Evolutionary conservation across 2,113 vertebrate species (phyloP), one percentile per base, ranked within the genome.

Genomic region (Struthio camelus): DNA sequence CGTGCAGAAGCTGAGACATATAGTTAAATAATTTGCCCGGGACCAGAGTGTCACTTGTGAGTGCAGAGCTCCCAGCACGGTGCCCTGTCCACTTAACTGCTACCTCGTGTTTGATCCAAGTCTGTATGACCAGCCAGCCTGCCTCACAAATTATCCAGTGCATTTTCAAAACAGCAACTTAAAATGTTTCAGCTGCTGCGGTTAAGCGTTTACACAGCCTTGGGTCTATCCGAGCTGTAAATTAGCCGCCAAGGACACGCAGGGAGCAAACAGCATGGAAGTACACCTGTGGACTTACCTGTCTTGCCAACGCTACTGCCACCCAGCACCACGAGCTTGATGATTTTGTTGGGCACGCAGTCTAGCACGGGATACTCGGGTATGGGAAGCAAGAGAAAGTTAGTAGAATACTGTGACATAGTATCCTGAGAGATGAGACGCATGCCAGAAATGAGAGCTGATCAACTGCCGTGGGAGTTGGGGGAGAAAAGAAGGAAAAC

Each of bases 301-400:
- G 99, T 99, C 97, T 99, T 99, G 28, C 99, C 99, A 87, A 99
- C 99, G 93, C 98, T 97, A 88, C 98, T 99, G 64, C 99, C 98
- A 5, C 99, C 99, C 90, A 99, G 97, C 58, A 99, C 99, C 90
- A 98, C 99, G 4, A 99, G 98, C 98, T 99, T 99, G 95, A 99
- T 97, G 95, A 98, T 98, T 93, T 98, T 99, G 98, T 98, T 99
- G 89, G 99, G 98, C 62, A 98, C 98, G 4, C 98, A 98, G 94
- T 99, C 99, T 91, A 98, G 79, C 32, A 94, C 97, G 2, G 99
- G 98, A 51, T 98, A 98, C 97, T 99, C 99, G 80, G 99, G 99
- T 80, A 99, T 99, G 92, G 99, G 99, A 36, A 99, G 98, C 97
- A 99, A 97, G 93, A 99, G 98, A 94, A 99, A 99, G 97, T 98